Evolutionary conservation across 2,113 vertebrate genomes (phyloP), one percentile per base, ranked within the genome.

Genomic region (Zootoca vivipara): DNA sequence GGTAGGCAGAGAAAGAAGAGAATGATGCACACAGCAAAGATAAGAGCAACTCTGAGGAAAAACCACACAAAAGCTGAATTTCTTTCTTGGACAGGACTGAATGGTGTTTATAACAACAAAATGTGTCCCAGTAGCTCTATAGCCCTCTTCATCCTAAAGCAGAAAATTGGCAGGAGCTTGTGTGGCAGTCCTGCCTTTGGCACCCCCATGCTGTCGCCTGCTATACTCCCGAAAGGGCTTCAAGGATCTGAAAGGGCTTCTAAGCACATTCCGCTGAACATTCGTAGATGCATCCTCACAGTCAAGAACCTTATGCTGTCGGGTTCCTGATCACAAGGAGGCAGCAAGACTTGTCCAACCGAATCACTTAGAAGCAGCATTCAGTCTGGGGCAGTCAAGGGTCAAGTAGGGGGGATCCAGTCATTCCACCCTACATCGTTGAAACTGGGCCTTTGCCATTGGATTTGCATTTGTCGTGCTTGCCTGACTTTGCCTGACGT

Each of bases 361-460:
- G 30, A 70, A 70, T 30, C 26, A 70, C 12, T 30, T 70, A 30
- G 58, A 70, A 1, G 30, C 28, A 7, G 10, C 67, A 12, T 70
- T 70, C 30, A 13, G 8, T 70, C 8, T 10, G 30, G 58, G 58
- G 7, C 13, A 20, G 58, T 15, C 58, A 62, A 62, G 3, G 58
- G 18, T 20, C 15, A 16, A 1, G 58, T 62, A 16, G 58, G 26
- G 67, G 30, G 65, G 65, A 69, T 99, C 99, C 99, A 99, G 97
- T 99, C 99, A 94, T 99, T 99, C 99, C 99, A 99, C 85, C 99
- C 98, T 94, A 99, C 99, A 1, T 99, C 99, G 78, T 98, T 99
- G 95, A 99, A 97, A 38, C 97, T 97, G 87, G 99, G 98, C 91
- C 98, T 95, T 98, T 98, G 93, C 99, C 99, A 97, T 97, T 99